These are phyloP conservation scores for Numenius arquata DNA, from an alignment of 2,113 vertebrate genomes.

Conservation along the genomic window DNA sequence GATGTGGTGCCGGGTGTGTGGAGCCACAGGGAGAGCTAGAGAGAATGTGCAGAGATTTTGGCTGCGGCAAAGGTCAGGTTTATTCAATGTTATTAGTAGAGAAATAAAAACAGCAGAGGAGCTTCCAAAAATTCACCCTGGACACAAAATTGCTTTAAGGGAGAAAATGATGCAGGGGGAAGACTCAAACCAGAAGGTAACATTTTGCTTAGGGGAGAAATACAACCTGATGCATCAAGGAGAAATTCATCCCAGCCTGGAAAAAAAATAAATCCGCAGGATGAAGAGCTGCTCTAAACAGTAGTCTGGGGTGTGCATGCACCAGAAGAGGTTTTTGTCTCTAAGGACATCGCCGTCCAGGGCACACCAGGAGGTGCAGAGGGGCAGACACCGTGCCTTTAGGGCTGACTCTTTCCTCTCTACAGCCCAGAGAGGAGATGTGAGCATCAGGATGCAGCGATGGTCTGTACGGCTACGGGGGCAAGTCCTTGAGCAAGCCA, in stretches of 20 bases:
- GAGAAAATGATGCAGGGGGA: not conserved
- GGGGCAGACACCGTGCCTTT: not conserved
- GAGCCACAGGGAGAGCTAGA: not conserved
- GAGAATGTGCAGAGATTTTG: not conserved
- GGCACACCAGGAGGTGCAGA: not conserved
- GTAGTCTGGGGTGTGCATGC: not conserved
- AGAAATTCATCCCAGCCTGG: not conserved
- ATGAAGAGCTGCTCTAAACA: not conserved
- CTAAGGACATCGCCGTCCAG: not conserved
- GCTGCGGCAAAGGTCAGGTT: not conserved
- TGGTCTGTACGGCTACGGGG: fast-evolving
- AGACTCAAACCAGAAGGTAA: not conserved
- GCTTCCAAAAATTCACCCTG: not conserved
- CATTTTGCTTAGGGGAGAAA: not conserved
- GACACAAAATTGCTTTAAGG: not conserved
- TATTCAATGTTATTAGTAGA: not conserved
- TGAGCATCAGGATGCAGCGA: not conserved
- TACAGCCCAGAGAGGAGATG: not conserved
- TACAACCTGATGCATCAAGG: not conserved
- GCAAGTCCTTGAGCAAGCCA: not conserved
- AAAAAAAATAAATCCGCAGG: not conserved
- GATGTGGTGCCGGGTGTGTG: not conserved
- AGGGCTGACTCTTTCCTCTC: not conserved
- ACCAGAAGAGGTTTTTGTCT: not conserved
- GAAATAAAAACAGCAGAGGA: not conserved